These are phyloP conservation scores for Orchestia grillus DNA, from an alignment of 1,140 invertebrate species.

Conservation along the genomic window DNA sequence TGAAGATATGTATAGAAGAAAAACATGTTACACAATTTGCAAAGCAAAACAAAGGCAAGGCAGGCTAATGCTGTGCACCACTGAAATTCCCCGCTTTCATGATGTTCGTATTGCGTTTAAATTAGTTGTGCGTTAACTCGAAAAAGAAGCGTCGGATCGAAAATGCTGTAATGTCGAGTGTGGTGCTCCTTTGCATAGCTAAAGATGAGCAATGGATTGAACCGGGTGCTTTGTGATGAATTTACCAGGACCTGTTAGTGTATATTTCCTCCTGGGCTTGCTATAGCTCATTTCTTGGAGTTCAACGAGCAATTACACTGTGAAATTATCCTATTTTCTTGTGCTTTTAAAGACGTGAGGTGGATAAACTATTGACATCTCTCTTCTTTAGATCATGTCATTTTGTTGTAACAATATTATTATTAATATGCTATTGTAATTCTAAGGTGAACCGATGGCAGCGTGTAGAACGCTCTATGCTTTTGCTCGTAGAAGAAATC, in stretches of 20 bases:
- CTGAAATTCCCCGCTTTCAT: neutral
- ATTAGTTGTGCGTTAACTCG: neutral
- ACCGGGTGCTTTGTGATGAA: neutral
- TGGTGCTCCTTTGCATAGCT: neutral
- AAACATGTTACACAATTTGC: neutral
- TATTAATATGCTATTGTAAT: slow-evolving; percentile 46
- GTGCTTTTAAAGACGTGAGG: neutral
- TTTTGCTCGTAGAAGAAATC: slow-evolving; percentile 22
- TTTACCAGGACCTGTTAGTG: neutral
- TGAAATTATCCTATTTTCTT: slow-evolving; percentile 38
- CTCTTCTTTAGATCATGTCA: slow-evolving; percentile 36
- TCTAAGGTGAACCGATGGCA: slow-evolving; percentile 19
- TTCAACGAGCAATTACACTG: neutral
- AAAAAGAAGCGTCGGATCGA: neutral
- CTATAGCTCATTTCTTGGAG: neutral
- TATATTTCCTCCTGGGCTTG: neutral
- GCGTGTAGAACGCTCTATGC: slow-evolving; percentile 29
- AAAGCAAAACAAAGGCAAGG: neutral
- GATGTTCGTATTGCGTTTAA: neutral
- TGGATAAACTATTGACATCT: neutral
- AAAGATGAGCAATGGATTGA: neutral
- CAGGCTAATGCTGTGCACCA: neutral
- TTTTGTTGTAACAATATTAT: slow-evolving; percentile 53
- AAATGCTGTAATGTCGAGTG: neutral
- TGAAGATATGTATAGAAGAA: neutral